Conservation (phyloP, 2,888 invertebrate species). For the Tromatobia lineatoria region DNA sequence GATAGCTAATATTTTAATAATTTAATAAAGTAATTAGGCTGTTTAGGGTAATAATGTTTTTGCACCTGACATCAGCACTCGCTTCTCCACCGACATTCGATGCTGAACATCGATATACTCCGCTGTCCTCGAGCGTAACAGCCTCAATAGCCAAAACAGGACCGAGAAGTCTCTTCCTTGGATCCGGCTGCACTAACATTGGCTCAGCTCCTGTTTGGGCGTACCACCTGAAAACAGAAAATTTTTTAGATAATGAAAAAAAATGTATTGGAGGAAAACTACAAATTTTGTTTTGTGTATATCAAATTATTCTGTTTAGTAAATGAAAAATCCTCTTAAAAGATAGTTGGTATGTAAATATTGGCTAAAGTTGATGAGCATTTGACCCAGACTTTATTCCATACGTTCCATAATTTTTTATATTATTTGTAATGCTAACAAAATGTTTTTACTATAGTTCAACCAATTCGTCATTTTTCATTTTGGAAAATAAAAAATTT, state of each 20-base stretch:
- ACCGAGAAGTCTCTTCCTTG: constrained; percentile 89
- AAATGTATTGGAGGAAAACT: too few relatives aligned
- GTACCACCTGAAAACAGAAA: constrained; percentile 88
- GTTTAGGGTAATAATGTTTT: neutral
- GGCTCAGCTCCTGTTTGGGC: constrained; percentile 89
- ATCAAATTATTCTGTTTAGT: too few relatives aligned
- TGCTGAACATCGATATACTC: constrained; percentile 90
- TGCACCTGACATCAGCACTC: constrained; percentile 88
- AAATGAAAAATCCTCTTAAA: too few relatives aligned
- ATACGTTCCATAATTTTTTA: too few relatives aligned
- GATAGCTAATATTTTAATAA: neutral
- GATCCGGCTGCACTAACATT: constrained; percentile 88
- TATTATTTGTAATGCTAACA: too few relatives aligned
- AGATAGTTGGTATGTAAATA: too few relatives aligned
- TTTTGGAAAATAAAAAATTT: too few relatives aligned
- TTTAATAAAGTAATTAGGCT: neutral
- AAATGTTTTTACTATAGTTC: too few relatives aligned
- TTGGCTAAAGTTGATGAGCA: too few relatives aligned
- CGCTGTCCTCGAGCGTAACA: constrained; percentile 90
- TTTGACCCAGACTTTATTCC: too few relatives aligned
- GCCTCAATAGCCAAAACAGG: constrained; percentile 91
- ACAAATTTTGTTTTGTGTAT: too few relatives aligned
- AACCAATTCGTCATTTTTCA: too few relatives aligned
- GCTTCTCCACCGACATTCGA: constrained; percentile 91
- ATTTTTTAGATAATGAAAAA: neutral